Conservation (phyloP, 2,888 invertebrate genomes). For the Frankliniella intonsa region DNA sequence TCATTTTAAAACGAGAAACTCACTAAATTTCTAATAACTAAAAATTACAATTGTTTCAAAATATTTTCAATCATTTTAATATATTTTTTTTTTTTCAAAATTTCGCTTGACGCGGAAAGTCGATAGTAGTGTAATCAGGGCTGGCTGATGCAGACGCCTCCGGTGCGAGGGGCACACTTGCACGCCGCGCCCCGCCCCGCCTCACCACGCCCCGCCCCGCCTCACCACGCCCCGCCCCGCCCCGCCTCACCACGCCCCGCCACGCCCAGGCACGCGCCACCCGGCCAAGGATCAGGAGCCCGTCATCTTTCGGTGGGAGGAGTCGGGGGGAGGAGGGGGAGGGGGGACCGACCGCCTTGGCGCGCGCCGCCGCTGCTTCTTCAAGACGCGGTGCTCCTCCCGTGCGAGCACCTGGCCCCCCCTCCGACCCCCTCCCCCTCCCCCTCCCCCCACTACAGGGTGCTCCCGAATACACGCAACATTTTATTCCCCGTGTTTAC, state of each 20-base stretch:
- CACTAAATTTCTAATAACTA: too few relatives aligned
- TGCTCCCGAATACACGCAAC: constrained; percentile 23
- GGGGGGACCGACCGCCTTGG: not conserved
- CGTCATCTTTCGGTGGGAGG: not conserved
- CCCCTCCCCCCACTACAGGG: not conserved
- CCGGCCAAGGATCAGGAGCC: not conserved
- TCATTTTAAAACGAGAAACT: too few relatives aligned
- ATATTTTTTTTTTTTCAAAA: not conserved
- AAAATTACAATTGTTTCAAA: too few relatives aligned
- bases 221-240: not conserved
- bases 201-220: constrained; percentile 4
- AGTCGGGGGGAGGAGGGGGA: not conserved
- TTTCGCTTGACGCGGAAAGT: too few relatives aligned
- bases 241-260: not conserved
- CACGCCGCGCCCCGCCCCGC: not conserved
- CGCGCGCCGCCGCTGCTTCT: constrained; percentile 9
- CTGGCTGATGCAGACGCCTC: too few relatives aligned
- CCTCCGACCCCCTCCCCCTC: not conserved
- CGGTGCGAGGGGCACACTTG: not conserved
- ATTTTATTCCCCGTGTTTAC: constrained; percentile 15
- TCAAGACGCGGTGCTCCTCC: not conserved
- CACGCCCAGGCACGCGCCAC: constrained; percentile 1
- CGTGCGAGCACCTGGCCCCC: not conserved
- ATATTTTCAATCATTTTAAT: too few relatives aligned
- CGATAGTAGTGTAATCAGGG: too few relatives aligned